phyloP scores from a whole-genome alignment of 2,797 vertebrate species.

The Corythornis leucogaster region DNA sequence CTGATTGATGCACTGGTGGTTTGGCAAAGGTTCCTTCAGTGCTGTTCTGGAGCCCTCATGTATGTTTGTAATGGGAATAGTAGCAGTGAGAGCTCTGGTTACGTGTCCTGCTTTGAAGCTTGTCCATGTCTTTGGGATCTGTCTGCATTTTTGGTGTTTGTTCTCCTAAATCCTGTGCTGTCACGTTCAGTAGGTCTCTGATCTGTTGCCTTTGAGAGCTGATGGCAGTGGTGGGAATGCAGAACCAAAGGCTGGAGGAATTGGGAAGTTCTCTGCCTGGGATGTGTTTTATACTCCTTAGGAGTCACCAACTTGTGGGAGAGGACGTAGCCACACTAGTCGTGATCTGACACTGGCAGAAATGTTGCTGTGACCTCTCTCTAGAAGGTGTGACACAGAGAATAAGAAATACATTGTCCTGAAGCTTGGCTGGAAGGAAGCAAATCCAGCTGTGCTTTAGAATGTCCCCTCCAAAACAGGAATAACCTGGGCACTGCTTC shows the following conservation, averaged over 20 bases:
- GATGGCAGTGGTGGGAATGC: neutral
- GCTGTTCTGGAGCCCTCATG: neutral
- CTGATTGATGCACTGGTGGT: neutral
- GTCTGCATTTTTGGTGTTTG: neutral
- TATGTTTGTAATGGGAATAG: neutral
- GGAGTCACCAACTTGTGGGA: neutral
- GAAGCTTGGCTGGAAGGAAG: constrained; percentile 31
- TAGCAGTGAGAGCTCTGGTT: neutral
- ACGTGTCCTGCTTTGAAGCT: neutral
- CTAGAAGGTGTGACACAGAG: neutral
- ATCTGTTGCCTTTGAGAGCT: neutral
- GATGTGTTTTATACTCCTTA: neutral
- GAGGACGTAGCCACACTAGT: neutral
- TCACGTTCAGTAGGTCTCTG: neutral
- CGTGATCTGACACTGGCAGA: constrained; percentile 2
- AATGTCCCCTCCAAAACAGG: neutral
- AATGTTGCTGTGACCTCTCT: constrained; percentile 27
- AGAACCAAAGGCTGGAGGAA: neutral
- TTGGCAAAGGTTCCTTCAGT: neutral
- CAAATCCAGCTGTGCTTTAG: constrained; percentile 33
- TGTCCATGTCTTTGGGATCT: neutral
- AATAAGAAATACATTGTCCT: constrained; percentile 22
- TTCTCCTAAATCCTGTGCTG: neutral
- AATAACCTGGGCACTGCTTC: constrained; percentile 53
- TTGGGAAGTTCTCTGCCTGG: neutral